Conservation (phyloP, 2,113 vertebrate genomes). For the Tenrec ecaudatus region DNA sequence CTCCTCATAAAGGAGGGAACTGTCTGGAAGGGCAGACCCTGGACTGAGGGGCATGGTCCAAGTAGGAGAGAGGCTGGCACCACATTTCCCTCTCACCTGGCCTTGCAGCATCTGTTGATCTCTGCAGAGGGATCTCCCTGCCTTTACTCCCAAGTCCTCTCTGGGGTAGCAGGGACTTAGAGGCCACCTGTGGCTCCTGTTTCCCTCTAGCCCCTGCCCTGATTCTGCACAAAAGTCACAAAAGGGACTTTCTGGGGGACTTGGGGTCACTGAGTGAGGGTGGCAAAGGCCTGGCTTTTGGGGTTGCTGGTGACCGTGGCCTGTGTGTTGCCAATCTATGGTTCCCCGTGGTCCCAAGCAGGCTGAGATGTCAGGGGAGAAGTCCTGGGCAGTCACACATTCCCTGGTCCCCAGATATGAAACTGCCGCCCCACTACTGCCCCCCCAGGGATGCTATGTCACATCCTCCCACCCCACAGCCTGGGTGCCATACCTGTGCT, state of each 20-base stretch:
- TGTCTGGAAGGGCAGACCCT: not conserved
- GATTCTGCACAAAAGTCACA: too few species aligned
- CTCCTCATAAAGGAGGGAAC: not conserved
- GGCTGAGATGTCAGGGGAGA: not conserved
- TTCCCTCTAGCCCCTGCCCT: not conserved
- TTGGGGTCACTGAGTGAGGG: not conserved
- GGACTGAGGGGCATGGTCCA: not conserved
- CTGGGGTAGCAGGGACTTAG: not conserved
- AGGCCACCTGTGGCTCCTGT: not conserved
- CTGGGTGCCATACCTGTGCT: not conserved
- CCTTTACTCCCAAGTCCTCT: not conserved
- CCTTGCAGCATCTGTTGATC: not conserved
- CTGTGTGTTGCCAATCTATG: too few species aligned
- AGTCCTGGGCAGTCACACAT: not conserved
- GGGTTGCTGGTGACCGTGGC: not conserved
- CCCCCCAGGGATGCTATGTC: too few species aligned
- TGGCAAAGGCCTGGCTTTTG: not conserved
- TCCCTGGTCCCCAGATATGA: not conserved
- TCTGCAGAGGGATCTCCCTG: fast-evolving
- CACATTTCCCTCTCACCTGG: too few species aligned
- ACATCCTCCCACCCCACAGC: not conserved
- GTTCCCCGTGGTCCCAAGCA: too few species aligned
- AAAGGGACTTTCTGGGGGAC: not conserved
- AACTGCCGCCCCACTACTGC: too few species aligned
- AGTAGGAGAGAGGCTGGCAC: not conserved